Conservation (phyloP, 2,888 invertebrate species). For the Cryptocephalus moraei region DNA sequence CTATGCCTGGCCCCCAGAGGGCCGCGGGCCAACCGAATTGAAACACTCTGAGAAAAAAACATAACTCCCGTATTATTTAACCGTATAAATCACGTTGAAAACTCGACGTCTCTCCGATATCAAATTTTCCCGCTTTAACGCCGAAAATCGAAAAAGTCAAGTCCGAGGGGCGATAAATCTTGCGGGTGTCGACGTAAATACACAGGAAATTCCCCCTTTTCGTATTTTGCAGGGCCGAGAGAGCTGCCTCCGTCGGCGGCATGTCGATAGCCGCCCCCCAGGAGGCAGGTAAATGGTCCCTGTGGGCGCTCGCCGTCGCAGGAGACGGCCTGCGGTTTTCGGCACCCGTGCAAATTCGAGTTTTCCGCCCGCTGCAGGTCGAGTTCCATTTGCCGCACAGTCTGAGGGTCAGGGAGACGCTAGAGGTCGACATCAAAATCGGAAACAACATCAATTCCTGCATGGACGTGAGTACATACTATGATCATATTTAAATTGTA, state of each 20-base stretch:
- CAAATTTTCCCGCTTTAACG: too few relatives aligned
- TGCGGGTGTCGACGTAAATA: too few relatives aligned
- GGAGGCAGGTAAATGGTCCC: slow-evolving; percentile 54
- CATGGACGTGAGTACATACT: slow-evolving; percentile 51
- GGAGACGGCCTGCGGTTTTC: slow-evolving; percentile 44
- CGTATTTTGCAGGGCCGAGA: too few relatives aligned
- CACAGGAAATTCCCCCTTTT: too few relatives aligned
- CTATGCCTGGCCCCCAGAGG: too few relatives aligned
- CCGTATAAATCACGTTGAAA: not conserved
- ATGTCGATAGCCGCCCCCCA: slow-evolving; percentile 49
- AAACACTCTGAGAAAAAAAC: too few relatives aligned
- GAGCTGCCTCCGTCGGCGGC: slow-evolving; percentile 24
- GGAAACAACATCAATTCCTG: slow-evolving; percentile 58
- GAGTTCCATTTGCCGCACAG: slow-evolving; percentile 51
- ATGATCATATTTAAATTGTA: too few relatives aligned
- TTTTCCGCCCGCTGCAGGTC: slow-evolving; percentile 52
- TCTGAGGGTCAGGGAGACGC: slow-evolving; percentile 51
- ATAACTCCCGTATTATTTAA: not conserved
- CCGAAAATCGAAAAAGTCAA: too few relatives aligned
- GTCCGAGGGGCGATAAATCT: too few relatives aligned
- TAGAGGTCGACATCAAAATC: slow-evolving; percentile 59
- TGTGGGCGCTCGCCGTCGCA: slow-evolving; percentile 52
- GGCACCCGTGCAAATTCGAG: slow-evolving; percentile 47
- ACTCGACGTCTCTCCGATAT: too few relatives aligned
- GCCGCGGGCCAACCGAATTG: too few relatives aligned